A percentile compares a stretch with the other conserved stretches of the same genome.
Evolutionary conservation across 2,113 vertebrate genomes (phyloP).

Genomic region (Eublepharis macularius): DNA sequence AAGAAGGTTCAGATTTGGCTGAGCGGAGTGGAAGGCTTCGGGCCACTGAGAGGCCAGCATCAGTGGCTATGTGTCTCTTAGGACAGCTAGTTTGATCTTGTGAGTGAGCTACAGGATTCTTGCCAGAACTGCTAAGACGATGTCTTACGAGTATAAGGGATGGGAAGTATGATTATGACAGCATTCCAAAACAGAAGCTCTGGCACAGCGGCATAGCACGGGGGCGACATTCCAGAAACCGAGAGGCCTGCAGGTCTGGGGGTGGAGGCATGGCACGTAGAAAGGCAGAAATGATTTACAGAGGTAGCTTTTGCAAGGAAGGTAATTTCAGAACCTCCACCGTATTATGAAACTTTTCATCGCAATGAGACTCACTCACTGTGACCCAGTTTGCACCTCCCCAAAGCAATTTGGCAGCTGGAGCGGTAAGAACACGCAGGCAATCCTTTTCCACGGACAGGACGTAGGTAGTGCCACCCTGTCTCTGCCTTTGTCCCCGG

Average conservation of each 20-base stretch:
- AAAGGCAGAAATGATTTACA: neutral
- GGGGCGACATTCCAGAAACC: neutral
- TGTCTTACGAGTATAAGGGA: neutral
- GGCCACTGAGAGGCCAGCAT: no score
- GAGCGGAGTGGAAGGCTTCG: no score
- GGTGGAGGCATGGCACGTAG: neutral
- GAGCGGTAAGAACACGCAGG: neutral
- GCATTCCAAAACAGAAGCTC: neutral
- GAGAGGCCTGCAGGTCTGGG: neutral
- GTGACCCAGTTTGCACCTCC: neutral
- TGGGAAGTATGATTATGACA: accelerated
- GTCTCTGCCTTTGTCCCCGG: accelerated
- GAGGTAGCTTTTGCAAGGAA: neutral
- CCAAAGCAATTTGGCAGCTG: neutral
- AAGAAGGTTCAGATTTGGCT: no score
- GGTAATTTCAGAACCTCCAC: neutral
- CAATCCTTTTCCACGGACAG: neutral
- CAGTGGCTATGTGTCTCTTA: neutral
- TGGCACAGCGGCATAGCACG: no score
- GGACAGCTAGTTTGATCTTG: no score
- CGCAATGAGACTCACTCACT: neutral
- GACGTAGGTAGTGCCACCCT: no score
- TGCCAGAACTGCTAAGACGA: neutral
- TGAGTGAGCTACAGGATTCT: no score
- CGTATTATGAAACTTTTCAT: neutral